Base-by-base conservation (phyloP, 2,797 vertebrate species). In the Arrhamphus sclerolepis region DNA sequence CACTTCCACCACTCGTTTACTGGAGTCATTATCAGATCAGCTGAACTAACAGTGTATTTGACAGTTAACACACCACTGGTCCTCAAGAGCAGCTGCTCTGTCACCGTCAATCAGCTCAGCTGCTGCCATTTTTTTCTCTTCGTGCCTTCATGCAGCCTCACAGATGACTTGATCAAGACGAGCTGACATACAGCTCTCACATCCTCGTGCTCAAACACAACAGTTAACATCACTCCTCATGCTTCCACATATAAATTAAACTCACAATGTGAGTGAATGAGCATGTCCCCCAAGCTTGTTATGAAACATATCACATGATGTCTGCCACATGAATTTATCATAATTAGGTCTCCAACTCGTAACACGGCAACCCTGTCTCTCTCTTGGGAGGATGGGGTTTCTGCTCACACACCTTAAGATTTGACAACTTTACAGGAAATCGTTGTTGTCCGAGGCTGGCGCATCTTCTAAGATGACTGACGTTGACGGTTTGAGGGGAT, bases 341-440 rank as follows among this genome's bases (percentile, higher is more conserved):
- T 84, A 86, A 87, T 90, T 84, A 84, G 62, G 57, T 51, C 62
- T 83, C 77, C 75, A 70, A 61, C 55, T 10, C 65, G 71, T 65
- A 70, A 63, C 76, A 55, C 48, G 28, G 21, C 31, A 42, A 28
- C 62, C n/a, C 47, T 24, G 1, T 70, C 74, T 71, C 78, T 71
- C 78, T 67, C 70, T 20, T 2, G 41, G 69, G 31, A 67, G n/a
- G n/a, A n/a, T n/a, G 66, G 66, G 75, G 62, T 41, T 62, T 56
- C 77, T 40, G 49, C 75, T 69, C 66, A 56, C 56, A 8, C 75
- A 56, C 59, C 38, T 57, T 42, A 69, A 75, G 70, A 79, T 59
- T 48, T 66, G 75, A 83, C 83, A 78, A 83, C 77, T 78, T 83
- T 83, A 87, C 73, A 84, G 77, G 75, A 78, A 85, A 85, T 88